Conservation (phyloP, 2,888 invertebrate genomes). For the Macrophya annulata region DNA sequence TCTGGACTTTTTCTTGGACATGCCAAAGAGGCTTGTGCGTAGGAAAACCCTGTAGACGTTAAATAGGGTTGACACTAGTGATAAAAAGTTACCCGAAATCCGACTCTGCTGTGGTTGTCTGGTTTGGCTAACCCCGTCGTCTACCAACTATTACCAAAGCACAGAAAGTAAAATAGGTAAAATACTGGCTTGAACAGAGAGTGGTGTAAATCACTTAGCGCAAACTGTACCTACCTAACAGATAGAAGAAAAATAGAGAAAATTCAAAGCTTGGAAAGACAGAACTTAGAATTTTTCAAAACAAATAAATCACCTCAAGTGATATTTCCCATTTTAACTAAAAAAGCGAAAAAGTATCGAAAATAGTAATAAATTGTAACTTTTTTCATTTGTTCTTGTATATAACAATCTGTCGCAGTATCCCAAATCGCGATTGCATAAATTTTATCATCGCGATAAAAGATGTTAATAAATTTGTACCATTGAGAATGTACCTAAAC, state of each 20-base stretch:
- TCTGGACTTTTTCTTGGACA: background rate
- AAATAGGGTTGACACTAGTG: constrained; percentile 32
- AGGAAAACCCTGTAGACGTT: background rate
- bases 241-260: background rate
- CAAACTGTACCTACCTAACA: constrained; percentile 34
- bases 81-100: constrained; percentile 29
- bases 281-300: constrained; percentile 45
- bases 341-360: background rate
- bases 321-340: background rate
- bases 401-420: too few relatives aligned
- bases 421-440: background rate
- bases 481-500: background rate
- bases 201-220: constrained; percentile 52
- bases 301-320: constrained; percentile 39
- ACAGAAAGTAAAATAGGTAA: constrained; percentile 33
- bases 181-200: constrained; percentile 41
- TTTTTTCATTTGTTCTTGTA: background rate
- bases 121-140: constrained; percentile 41
- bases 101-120: constrained; percentile 30
- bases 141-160: constrained; percentile 46
- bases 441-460: background rate
- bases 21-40: background rate
- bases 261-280: constrained; percentile 48
- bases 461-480: background rate
- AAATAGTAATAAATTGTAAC: background rate